A percentile compares a stretch with the other conserved stretches of the same genome.
Evolutionary conservation across 2,113 vertebrate species (phyloP).

Genomic region (Gymnocephalus cernua): DNA sequence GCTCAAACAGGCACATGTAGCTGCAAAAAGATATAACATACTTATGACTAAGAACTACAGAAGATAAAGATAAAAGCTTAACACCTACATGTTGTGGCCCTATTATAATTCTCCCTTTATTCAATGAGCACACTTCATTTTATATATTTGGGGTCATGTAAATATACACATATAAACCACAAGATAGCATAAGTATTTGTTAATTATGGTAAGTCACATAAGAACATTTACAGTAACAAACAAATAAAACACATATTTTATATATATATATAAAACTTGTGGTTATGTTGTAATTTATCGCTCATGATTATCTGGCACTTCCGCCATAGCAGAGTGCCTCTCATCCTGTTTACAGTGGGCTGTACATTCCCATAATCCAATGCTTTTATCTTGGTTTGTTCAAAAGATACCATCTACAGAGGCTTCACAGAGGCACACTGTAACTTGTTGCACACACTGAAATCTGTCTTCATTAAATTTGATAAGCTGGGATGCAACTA

Average conservation of each 20-base stretch:
- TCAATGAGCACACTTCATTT: background rate
- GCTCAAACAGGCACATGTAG: background rate
- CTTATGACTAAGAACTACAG: background rate
- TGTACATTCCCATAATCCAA: background rate
- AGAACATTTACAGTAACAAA: background rate
- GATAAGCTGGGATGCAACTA: background rate
- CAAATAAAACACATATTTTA: no score
- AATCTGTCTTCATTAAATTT: background rate
- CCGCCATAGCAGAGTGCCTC: background rate
- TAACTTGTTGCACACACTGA: background rate
- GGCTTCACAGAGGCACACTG: background rate
- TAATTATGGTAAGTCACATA: background rate
- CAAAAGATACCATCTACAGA: background rate
- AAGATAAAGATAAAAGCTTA: no score
- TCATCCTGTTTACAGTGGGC: background rate
- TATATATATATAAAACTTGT: background rate
- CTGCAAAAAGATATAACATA: background rate
- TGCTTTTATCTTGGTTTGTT: conserved; percentile 6
- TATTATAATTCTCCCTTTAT: background rate
- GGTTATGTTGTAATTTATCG: background rate
- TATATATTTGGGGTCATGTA: background rate
- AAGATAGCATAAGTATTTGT: background rate
- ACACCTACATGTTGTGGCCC: background rate
- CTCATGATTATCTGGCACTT: background rate
- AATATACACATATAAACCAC: background rate